Evolutionary conservation across 2,797 vertebrate genomes (phyloP).

Genomic region (Sibirionetta formosa): DNA sequence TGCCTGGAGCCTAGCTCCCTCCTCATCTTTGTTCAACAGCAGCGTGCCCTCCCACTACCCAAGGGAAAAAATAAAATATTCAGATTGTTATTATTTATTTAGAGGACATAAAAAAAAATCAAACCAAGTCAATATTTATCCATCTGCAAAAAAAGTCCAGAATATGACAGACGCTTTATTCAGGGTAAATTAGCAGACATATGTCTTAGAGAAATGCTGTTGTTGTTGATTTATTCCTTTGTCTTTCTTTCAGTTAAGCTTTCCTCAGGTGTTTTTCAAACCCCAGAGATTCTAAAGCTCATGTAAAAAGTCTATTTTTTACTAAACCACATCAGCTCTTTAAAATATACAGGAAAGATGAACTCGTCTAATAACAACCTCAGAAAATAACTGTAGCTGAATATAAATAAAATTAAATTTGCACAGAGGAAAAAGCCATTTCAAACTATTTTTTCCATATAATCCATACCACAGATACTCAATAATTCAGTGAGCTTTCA

Average conservation of each 20-base stretch:
- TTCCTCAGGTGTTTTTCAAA: slow-evolving; percentile 68
- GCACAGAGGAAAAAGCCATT: slow-evolving; percentile 64
- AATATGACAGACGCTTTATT: slow-evolving; percentile 47
- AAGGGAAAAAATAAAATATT: slow-evolving; percentile 70
- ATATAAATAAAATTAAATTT: slow-evolving; percentile 74
- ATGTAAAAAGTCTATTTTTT: slow-evolving; percentile 45
- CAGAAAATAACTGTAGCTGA: slow-evolving; percentile 53
- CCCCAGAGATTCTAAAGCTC: slow-evolving; percentile 34
- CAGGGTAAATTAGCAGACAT: slow-evolving; percentile 54
- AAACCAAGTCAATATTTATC: slow-evolving; percentile 72
- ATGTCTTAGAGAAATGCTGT: slow-evolving; percentile 50
- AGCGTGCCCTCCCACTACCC: slow-evolving; percentile 21
- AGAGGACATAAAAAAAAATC: slow-evolving; percentile 25
- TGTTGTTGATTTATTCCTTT: slow-evolving; percentile 71
- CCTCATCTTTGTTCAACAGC: slow-evolving; percentile 37
- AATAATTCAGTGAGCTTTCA: slow-evolving; percentile 77
- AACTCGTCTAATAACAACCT: slow-evolving; percentile 68
- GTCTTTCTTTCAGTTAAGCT: slow-evolving; percentile 61
- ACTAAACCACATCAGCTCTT: slow-evolving; percentile 47
- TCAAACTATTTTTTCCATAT: slow-evolving; percentile 63
- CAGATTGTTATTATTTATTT: slow-evolving; percentile 73
- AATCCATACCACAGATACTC: slow-evolving; percentile 63
- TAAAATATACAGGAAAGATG: slow-evolving; percentile 71
- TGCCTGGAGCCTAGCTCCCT: neutral
- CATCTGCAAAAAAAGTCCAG: slow-evolving; percentile 44